These are phyloP conservation scores for Hydrophis major DNA, from an alignment of 2,797 vertebrate species.

Conservation along the genomic window DNA sequence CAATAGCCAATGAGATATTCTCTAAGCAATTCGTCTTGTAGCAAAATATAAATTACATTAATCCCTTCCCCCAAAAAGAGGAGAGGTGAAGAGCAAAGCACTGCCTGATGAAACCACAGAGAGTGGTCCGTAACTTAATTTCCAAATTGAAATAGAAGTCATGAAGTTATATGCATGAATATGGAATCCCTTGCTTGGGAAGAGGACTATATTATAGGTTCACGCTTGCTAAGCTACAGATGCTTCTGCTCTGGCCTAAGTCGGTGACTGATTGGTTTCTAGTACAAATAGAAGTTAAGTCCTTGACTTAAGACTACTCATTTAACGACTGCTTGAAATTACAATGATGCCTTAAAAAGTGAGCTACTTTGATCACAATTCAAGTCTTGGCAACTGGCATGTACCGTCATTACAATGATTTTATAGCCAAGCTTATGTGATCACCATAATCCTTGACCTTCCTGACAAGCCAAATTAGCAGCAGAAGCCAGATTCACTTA, in stretches of 20 bases:
- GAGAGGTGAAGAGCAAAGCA: neutral
- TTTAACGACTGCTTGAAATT: neutral
- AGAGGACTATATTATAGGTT: neutral
- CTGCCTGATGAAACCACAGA: neutral
- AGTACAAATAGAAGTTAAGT: neutral
- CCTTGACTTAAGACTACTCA: neutral
- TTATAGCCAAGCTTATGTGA: neutral
- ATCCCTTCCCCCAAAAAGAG: neutral
- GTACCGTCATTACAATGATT: neutral
- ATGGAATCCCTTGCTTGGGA: neutral
- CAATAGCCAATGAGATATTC: neutral
- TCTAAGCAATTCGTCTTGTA: neutral
- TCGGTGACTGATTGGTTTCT: neutral
- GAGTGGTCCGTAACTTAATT: neutral
- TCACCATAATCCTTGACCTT: neutral
- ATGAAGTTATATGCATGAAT: neutral
- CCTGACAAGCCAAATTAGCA: neutral
- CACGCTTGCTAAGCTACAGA: neutral
- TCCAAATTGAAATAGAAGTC: neutral
- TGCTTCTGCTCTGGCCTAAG: neutral
- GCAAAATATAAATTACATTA: neutral
- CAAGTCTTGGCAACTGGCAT: neutral
- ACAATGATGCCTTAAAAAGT: neutral
- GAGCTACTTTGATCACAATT: neutral
- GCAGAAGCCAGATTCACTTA: neutral